phyloP scores from a whole-genome alignment of 2,797 vertebrate species.

The Strix occidentalis region DNA sequence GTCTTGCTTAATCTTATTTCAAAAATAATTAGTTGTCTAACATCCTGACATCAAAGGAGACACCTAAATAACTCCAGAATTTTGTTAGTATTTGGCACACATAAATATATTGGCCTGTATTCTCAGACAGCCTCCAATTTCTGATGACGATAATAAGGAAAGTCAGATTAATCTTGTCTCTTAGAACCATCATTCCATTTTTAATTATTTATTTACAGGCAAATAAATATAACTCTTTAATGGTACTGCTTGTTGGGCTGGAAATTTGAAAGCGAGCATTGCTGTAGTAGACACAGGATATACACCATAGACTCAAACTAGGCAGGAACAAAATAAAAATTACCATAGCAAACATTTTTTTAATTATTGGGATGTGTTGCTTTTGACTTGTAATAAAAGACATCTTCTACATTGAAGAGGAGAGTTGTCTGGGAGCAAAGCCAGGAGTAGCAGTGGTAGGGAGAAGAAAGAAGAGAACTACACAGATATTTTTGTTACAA shows the following conservation, averaged over 20 bases:
- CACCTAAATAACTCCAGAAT: neutral
- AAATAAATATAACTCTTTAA: neutral
- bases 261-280: neutral
- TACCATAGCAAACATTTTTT: neutral
- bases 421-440: conserved; percentile 16
- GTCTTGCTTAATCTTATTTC: neutral
- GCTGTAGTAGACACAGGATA: neutral
- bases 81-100: neutral
- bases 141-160: neutral
- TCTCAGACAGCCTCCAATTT: neutral
- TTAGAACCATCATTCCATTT: neutral
- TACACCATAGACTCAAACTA: neutral
- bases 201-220: neutral
- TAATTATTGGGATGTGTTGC: neutral
- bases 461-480: neutral
- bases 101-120: neutral
- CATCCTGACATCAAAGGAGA: neutral
- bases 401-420: neutral
- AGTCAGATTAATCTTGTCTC: neutral
- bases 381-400: neutral
- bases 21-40: neutral
- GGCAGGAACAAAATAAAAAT: neutral
- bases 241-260: neutral
- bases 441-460: neutral
- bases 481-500: conserved; percentile 20